Evolutionary conservation across 2,797 vertebrate genomes (phyloP).

Genomic region (Pantherophis alleghaniensis): DNA sequence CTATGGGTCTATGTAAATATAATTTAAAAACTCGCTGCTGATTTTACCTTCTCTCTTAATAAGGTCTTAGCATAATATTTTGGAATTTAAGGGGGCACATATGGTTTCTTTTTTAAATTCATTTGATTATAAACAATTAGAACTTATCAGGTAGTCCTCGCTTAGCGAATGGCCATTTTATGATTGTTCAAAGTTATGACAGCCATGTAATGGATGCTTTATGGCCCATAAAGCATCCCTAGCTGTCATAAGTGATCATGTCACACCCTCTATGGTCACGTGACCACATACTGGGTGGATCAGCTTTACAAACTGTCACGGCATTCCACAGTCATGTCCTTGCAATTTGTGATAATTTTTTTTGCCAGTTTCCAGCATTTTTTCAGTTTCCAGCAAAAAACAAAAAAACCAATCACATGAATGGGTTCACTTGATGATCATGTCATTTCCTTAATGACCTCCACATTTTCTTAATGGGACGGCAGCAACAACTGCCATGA

Average conservation of each 20-base stretch:
- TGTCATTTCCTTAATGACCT: not conserved
- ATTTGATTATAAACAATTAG: not conserved
- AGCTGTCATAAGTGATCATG: not conserved
- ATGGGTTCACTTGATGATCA: not conserved
- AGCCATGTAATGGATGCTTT: not conserved
- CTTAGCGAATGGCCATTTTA: not conserved
- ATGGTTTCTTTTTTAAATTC: not conserved
- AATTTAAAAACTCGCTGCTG: not conserved
- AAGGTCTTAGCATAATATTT: not conserved
- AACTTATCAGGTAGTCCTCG: not conserved
- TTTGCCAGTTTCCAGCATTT: not conserved
- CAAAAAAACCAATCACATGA: not conserved
- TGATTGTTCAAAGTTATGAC: not conserved
- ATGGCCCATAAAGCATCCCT: not conserved
- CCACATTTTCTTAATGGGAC: not conserved
- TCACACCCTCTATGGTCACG: not conserved
- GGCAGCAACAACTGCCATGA: not conserved
- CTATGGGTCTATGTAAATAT: not conserved
- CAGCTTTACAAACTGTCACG: not conserved
- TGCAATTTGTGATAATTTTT: not conserved
- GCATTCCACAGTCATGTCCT: not conserved
- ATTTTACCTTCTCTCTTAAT: not conserved
- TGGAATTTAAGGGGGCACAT: not conserved
- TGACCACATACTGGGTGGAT: not conserved
- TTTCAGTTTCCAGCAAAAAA: not conserved